A percentile compares a stretch with the other conserved stretches of the same genome.
Conservation (phyloP, 1,140 invertebrate species). For the Hormaphis cornu region DNA sequence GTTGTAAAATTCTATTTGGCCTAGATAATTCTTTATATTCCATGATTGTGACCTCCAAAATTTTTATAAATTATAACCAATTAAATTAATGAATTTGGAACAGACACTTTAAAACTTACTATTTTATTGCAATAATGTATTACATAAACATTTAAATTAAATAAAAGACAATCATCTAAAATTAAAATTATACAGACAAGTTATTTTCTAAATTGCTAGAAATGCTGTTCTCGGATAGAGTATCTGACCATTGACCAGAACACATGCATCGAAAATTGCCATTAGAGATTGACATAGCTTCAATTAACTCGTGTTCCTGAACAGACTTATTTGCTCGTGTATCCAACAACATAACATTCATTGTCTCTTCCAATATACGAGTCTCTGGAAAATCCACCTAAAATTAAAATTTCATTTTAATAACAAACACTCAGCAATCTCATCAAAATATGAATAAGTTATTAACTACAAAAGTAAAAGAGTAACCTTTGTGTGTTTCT, state of each 20-base stretch:
- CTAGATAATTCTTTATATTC: too few relatives aligned
- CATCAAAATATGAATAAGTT: not conserved
- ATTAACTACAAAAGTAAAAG: not conserved
- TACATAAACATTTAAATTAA: too few relatives aligned
- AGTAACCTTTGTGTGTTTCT: constrained; percentile 90
- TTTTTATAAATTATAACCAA: too few relatives aligned
- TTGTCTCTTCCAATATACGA: constrained; percentile 94
- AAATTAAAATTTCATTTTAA: not conserved
- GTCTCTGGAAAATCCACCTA: constrained; percentile 98
- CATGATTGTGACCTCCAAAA: too few relatives aligned
- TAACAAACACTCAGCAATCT: not conserved
- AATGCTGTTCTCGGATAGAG: not conserved
- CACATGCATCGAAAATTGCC: not conserved
- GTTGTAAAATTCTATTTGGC: too few relatives aligned
- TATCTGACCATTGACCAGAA: constrained; percentile 1
- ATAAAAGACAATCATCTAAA: not conserved
- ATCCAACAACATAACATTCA: constrained; percentile 92
- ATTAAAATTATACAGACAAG: not conserved
- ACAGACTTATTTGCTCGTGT: constrained; percentile 63
- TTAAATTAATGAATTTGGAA: too few relatives aligned
- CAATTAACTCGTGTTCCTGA: constrained; percentile 90
- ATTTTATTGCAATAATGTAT: too few relatives aligned
- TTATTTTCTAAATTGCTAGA: not conserved
- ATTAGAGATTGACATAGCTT: constrained; percentile 67
- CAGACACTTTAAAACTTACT: too few relatives aligned